phyloP scores from a whole-genome alignment of 2,888 invertebrate species.

The Amiota minor region DNA sequence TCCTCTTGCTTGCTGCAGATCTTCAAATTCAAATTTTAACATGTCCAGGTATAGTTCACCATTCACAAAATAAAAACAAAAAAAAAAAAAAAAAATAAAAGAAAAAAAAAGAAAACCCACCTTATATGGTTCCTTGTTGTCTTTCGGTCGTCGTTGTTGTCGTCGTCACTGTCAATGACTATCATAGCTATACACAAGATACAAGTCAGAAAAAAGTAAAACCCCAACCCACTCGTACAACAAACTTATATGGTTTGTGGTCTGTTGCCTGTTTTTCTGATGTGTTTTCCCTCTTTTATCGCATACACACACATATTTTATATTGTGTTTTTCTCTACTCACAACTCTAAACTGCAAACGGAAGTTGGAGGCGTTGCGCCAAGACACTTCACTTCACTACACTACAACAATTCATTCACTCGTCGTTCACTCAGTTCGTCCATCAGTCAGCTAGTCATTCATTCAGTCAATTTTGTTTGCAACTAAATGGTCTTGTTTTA shows the following conservation, averaged over 20 bases:
- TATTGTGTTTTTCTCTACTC: neutral
- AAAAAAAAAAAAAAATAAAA: no score
- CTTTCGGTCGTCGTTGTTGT: neutral
- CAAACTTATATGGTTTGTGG: neutral
- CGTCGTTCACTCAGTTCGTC: neutral
- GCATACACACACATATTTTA: constrained; percentile 11
- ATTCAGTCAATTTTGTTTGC: constrained; percentile 15
- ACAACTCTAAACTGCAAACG: constrained; percentile 55
- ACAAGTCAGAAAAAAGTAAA: neutral
- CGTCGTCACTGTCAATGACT: neutral
- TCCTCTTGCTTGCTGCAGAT: neutral
- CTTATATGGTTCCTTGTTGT: no score
- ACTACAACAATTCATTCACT: neutral
- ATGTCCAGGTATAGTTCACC: no score
- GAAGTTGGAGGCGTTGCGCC: constrained; percentile 69
- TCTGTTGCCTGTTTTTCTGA: neutral
- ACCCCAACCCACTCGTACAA: neutral
- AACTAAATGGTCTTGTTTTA: constrained; percentile 32
- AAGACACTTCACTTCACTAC: constrained; percentile 35
- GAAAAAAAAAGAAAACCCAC: no score
- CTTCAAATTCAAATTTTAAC: neutral
- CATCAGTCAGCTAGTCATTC: no score
- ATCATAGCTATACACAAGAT: neutral
- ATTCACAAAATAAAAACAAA: no score
- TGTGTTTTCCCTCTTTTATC: neutral